Evolutionary conservation across 2,888 invertebrate genomes (phyloP), one percentile per base, ranked within the genome.

Genomic region (Blastobasis lacticolella): DNA sequence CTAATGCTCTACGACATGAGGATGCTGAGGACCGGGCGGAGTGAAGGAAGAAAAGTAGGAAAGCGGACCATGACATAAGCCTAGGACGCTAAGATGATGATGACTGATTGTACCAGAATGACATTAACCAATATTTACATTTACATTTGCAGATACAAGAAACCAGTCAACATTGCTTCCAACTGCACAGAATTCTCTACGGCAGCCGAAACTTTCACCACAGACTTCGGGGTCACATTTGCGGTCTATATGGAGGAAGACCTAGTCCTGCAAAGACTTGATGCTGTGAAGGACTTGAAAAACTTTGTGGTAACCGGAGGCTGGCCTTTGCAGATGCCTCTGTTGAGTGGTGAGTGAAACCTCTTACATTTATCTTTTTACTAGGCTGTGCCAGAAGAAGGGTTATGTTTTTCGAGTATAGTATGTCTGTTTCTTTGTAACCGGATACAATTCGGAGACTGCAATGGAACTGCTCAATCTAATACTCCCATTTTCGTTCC

Each of bases 161-260:
- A 82, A 54, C 71, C 78, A 2, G 8, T 69, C 1, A 71, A 64
- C 46, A 57, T 54, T 4, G 23, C 57, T 0, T 57, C 69, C 6
- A 81, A 78, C 64, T 73, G 74, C 57, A 77, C 76, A 0, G 54
- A 57, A 0, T 38, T 60, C 0, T 46, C 65, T 1, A 46, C 67
- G 0, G 67, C 63, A 0, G 52, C 66, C 5, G 61, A 58, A 4
- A 63, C 65, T 8, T 86, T 86, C 56, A 63, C 65, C 1, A 73
- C 84, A 0, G 85, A 86, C 56, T 85, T 86, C 10, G 84, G 79
- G 1, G 80, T 82, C 0, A 72, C 71, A 0, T 84, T 86, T 55
- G 71, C 69, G 0, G 50, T 80, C 1, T 56, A 83, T 4, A 75
- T 73, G 72, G 77, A 78, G 8, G 81, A 83, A 43, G 85, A 87